phyloP scores from a whole-genome alignment of 2,797 vertebrate species.

The Pitangus sulphuratus region DNA sequence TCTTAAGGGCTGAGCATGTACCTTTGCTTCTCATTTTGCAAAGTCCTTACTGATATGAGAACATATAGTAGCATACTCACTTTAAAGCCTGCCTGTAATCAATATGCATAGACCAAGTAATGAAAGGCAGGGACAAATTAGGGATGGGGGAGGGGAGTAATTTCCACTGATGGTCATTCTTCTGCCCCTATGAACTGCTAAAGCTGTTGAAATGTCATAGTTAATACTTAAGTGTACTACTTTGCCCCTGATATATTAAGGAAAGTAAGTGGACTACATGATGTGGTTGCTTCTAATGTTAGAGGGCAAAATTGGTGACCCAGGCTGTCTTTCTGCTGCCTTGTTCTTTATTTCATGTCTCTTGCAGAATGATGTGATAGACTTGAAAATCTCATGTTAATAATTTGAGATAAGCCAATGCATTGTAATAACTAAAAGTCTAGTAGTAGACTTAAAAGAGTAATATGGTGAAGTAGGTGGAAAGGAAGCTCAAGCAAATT shows the following conservation, averaged over 20 bases:
- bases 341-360: background rate
- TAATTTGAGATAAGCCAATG: background rate
- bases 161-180: background rate
- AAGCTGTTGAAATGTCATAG: background rate
- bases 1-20: background rate
- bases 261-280: background rate
- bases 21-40: background rate
- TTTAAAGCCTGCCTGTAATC: background rate
- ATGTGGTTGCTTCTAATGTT: background rate
- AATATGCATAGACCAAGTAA: background rate
- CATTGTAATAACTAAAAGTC: background rate
- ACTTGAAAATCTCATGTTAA: background rate
- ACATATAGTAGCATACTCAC: background rate
- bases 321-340: background rate
- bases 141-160: fast-evolving
- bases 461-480: background rate
- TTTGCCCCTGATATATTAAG: background rate
- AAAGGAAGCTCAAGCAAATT: background rate
- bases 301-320: background rate
- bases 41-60: background rate
- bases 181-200: background rate
- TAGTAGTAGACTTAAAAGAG: background rate
- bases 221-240: background rate
- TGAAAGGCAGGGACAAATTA: background rate
- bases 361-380: fast-evolving